A percentile compares a stretch with the other conserved stretches of the same genome.
These are phyloP conservation scores for Macrotrachela quadricornifera DNA, from an alignment of 1,140 invertebrate genomes.

Conservation along the genomic window DNA sequence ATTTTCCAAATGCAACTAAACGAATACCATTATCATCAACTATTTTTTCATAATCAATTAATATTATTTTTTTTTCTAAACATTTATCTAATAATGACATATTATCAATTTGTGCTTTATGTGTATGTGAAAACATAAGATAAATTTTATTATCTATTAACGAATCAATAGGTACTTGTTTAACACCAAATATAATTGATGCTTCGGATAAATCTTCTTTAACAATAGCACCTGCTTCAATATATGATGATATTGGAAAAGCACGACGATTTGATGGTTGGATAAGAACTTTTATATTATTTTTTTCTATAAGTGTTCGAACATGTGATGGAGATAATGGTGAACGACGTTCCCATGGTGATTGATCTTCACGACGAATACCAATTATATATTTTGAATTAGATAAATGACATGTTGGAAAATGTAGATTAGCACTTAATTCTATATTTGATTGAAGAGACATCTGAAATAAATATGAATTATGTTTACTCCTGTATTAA, in stretches of 20 bases:
- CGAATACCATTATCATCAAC: conserved; percentile 64
- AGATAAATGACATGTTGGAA: no score
- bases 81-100: conserved; percentile 90
- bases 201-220: conserved; percentile 91
- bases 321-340: conserved; percentile 80
- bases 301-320: conserved; percentile 50
- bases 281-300: conserved; percentile 75
- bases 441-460: no score
- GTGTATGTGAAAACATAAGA: conserved; percentile 95
- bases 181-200: conserved; percentile 83
- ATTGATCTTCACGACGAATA: conserved; percentile 62
- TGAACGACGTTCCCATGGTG: conserved; percentile 88
- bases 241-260: conserved; percentile 33
- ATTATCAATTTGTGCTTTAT: conserved; percentile 92
- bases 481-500: no score
- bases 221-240: conserved; percentile 62
- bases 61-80: conserved; percentile 77
- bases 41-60: conserved; percentile 92
- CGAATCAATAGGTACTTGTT: conserved; percentile 79
- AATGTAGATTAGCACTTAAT: no score
- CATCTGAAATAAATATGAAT: no score
- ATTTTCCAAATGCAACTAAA: conserved; percentile 93
- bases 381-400: no score
- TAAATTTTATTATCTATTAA: conserved; percentile 87
- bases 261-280: conserved; percentile 90